These are phyloP conservation scores for Chloromyia formosa DNA, from an alignment of 2,888 invertebrate species.

Conservation along the genomic window DNA sequence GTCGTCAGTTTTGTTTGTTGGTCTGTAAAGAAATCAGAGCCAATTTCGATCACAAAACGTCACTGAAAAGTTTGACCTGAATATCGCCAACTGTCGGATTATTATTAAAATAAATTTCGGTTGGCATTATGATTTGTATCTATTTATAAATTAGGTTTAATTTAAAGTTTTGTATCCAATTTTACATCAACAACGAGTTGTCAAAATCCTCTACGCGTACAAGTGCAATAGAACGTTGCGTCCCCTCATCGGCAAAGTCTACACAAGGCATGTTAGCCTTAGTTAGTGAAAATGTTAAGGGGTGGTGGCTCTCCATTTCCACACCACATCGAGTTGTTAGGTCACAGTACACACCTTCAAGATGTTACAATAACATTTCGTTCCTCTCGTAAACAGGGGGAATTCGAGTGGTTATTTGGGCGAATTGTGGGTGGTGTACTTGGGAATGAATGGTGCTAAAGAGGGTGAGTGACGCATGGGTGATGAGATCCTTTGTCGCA, in stretches of 20 bases:
- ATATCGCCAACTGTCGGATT: neutral
- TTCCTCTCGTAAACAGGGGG: neutral
- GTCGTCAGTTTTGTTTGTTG: neutral
- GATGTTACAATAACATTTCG: neutral
- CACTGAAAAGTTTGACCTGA: neutral
- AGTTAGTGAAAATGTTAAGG: neutral
- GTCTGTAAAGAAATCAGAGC: neutral
- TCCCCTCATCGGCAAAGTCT: slow-evolving; percentile 1
- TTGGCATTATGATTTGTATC: slow-evolving; percentile 4
- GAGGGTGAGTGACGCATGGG: neutral
- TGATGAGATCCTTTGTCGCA: neutral
- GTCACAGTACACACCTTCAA: neutral
- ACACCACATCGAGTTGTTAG: neutral
- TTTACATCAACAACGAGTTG: slow-evolving; percentile 13
- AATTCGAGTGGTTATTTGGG: neutral
- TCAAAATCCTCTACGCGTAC: neutral
- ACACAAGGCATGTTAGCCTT: neutral
- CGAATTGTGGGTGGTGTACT: neutral
- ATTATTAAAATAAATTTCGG: neutral
- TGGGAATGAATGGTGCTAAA: neutral
- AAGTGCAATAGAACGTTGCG: neutral
- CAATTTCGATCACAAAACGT: neutral
- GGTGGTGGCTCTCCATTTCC: neutral
- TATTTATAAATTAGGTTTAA: slow-evolving; percentile 24
- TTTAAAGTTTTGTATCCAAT: neutral